A percentile compares a stretch with the other conserved stretches of the same genome.
phyloP scores from a whole-genome alignment of 2,888 invertebrate genomes.

The Lomographa bimaculata region DNA sequence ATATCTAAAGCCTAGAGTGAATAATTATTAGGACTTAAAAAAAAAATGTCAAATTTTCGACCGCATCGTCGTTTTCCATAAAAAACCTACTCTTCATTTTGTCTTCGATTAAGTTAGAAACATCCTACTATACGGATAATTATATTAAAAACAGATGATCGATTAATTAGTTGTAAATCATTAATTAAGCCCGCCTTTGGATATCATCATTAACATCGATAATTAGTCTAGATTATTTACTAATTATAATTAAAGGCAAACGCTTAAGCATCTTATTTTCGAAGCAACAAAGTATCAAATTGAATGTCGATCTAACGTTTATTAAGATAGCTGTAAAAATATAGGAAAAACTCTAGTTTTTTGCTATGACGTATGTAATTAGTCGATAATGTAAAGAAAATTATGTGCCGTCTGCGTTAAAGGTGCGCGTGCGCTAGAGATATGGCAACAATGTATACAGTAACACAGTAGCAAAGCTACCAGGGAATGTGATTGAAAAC shows the following conservation, averaged over 20 bases:
- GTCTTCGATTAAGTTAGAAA: background rate
- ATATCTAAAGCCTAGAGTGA: too few species aligned
- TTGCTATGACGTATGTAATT: conserved; percentile 49
- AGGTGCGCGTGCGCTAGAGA: conserved; percentile 52
- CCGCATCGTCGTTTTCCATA: too few species aligned
- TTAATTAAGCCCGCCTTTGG: conserved; percentile 19
- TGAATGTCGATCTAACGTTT: conserved; percentile 2
- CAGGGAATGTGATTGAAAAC: too few species aligned
- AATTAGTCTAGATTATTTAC: conserved; percentile 6
- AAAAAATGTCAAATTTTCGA: too few species aligned
- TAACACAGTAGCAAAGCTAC: conserved; percentile 4
- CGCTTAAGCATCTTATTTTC: too few species aligned
- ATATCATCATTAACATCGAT: conserved; percentile 18
- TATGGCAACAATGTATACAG: conserved; percentile 29
- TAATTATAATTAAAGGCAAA: background rate
- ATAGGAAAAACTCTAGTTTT: conserved; percentile 22
- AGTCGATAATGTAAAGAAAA: conserved; percentile 63
- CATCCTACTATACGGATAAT: conserved; percentile 19
- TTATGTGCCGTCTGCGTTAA: conserved; percentile 45
- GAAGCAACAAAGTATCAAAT: conserved; percentile 11
- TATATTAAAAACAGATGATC: conserved; percentile 22
- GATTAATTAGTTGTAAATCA: conserved; percentile 20
- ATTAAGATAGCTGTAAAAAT: conserved; percentile 20
- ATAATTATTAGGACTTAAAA: too few species aligned
- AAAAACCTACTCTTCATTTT: too few species aligned